Base-by-base conservation (phyloP, 2,797 vertebrate genomes). In the Pangasius larnaudii region DNA sequence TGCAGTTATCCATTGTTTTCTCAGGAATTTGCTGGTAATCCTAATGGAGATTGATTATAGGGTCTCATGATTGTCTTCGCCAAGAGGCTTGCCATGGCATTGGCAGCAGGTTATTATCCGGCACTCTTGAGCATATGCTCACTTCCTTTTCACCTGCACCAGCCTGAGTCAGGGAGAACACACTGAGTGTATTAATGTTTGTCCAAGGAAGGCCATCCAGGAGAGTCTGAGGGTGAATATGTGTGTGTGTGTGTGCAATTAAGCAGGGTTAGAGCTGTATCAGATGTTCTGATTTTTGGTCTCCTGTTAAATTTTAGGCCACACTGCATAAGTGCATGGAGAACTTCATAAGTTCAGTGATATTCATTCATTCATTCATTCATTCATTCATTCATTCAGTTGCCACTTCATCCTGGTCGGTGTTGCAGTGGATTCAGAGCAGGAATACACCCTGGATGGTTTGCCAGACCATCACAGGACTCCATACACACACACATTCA, bases 1-100 rank as follows among this genome's bases (percentile, higher is more conserved):
- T 85, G 56, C n/a, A 46, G 67, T 82, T 65, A 39, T 19, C 9
- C 61, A 14, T 58, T 84, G n/a, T 69, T 88, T 82, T 65, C 16
- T 49, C 33, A 86, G 88, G 80, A 69, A 89, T 63, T 78, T 36
- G 9, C 42, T 42, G 24, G 56, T 86, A 92, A 91, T 88, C 86
- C 84, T 27, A 65, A 86, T 90, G 39, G 85, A 87, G 84, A 84
- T 81, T 74, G 88, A 91, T 91, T 91, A 90, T 63, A 63, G 42
- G 84, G 80, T 82, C 86, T 86, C 30, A 51, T 88, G 86, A 89
- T 88, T 75, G 86, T 84, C 51, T 67, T 88, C 71, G 30, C 72
- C 63, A 63, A 42, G 58, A 16, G 13, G 42, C 83, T 85, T 85
- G 75, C 53, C 33, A 24, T 82, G 79, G 42, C 49, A 51, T 53